Evolutionary conservation across 2,113 vertebrate species (phyloP), one percentile per base, ranked within the genome.

Genomic region (Aspiorhynchus laticeps): DNA sequence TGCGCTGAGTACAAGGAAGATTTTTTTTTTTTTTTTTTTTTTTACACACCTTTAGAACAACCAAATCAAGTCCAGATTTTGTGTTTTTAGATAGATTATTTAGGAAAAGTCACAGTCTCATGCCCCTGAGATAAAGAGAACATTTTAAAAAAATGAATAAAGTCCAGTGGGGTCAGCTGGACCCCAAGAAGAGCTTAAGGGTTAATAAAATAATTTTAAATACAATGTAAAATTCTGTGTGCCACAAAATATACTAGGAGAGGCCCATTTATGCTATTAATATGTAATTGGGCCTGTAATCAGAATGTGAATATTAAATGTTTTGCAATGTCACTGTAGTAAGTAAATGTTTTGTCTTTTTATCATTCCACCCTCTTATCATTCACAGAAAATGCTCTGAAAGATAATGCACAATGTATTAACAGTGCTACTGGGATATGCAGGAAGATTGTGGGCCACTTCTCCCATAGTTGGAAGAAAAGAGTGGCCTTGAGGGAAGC

Each of bases 391-490:
- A 51, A 77, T 77, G 43, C 43, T 19, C n/a, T 77, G 43, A 77
- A 77, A 77, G 15, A 77, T 21, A 4, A 77, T 51, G 41, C 74
- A 48, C 74, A 77, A 7, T 21, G 53, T 1, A 56, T 56, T 56
- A 21, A 1, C 43, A 19, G 75, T 6, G 43, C 75, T 51, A 77
- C 43, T 51, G 43, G 43, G 43, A 51, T 51, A 31, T 77, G 75
- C n/a, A 77, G n/a, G n/a, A 51, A 77, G 14, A 75, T 75, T n/a
- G 71, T 74, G 14, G 36, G 71, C 73, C 53, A 56, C 53, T 56
- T 56, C 17, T 56, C 53, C 26, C 26, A 65, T 65, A 31, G 26
- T 1, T 65, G 26, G 63, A 77, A 51, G 36, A 38, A 74, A 15
- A 48, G 74, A 77, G 43, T 76, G 11, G 74, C 41, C 12, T 76